These are phyloP conservation scores for Ia io DNA, from an alignment of 2,113 vertebrate species.

Conservation along the genomic window DNA sequence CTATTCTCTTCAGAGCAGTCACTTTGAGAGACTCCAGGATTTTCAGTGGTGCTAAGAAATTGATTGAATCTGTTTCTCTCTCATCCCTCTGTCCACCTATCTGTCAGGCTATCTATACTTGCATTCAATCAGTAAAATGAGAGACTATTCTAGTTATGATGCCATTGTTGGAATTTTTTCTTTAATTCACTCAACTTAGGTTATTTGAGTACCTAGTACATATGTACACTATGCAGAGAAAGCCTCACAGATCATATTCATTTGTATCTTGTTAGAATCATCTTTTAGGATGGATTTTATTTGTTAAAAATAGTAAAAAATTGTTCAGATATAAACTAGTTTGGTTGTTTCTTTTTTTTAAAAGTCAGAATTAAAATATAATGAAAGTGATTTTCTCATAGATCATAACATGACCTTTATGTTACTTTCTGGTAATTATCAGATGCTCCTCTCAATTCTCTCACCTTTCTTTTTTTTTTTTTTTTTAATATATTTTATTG, in stretches of 20 bases:
- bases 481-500: too few relatives aligned
- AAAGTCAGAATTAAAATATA: background rate
- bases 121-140: slow-evolving; percentile 29
- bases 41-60: background rate
- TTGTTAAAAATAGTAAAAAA: background rate
- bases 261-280: background rate
- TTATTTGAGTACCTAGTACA: background rate
- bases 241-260: background rate
- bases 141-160: background rate
- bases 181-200: background rate
- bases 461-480: background rate
- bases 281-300: background rate
- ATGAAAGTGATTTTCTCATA: slow-evolving; percentile 20
- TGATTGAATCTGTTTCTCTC: background rate
- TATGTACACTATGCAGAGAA: background rate
- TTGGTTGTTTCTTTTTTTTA: background rate
- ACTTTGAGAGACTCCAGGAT: background rate
- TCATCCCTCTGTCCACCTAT: background rate
- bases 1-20: slow-evolving; percentile 22
- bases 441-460: background rate
- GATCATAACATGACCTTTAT: background rate
- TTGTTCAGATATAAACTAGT: background rate
- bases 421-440: slow-evolving; percentile 21
- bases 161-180: slow-evolving; percentile 10
- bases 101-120: background rate